Evolutionary conservation across 2,888 invertebrate species (phyloP), one percentile per base, ranked within the genome.

Genomic region (Choreutis nemorana): DNA sequence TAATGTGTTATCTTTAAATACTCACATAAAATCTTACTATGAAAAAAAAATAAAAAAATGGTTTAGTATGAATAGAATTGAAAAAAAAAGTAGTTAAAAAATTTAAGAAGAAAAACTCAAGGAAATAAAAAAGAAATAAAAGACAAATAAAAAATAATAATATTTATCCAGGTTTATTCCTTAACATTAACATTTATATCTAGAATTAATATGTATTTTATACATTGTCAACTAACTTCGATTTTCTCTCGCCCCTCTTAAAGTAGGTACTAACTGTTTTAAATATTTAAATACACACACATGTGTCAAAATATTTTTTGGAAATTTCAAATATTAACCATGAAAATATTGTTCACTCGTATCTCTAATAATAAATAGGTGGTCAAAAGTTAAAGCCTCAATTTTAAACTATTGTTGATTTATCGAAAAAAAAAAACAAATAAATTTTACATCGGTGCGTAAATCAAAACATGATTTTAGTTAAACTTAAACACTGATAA

Each of bases 111-210:
- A 39, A 26, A 22, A 27, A 37, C 36, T 30, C 42, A 35, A 42
- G 33, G 40, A 49, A 48, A 41, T 37, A 41, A 40, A 49, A 41
- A 30, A 30, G 47, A 66, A 73, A 68, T 65, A 59, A 73, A 72
- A 70, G 56, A 30, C 57, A 65, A 67, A 63, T 50, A 45, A 68
- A 67, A 63, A 70, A 67, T 55, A 62, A 65, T 60, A 68, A 71
- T 72, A 71, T 71, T 68, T 68, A 72, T 73, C 73, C 73, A 73
- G 66, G 63, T 78, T 77, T 75, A 78, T 73, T 77, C 59, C 77
- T 73, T 77, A 78, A 68, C 63, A 67, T 57, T 72, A 60, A 75
- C 53, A 65, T 70, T 73, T 71, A 41, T 62, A 64, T 60, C 75
- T 77, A 77, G 55, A 55, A 64, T 68, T 67, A 68, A 65, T 73